phyloP scores from a whole-genome alignment of 2,888 invertebrate genomes.

The Ctena decussata region DNA sequence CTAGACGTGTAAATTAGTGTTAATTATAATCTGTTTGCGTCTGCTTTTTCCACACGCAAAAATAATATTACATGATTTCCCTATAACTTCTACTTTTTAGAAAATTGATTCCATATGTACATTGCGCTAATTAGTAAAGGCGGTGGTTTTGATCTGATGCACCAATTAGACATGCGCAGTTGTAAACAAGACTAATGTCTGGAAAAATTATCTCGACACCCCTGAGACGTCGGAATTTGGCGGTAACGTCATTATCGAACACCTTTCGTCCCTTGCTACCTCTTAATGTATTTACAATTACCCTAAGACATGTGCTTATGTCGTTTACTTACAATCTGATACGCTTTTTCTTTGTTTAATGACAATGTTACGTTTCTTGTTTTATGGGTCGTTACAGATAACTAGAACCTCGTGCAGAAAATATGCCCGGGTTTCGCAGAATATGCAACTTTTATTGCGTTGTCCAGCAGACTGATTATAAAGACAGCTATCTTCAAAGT shows the following conservation, averaged over 20 bases:
- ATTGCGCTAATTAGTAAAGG: neutral
- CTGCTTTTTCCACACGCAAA: too few relatives aligned
- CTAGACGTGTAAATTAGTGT: too few relatives aligned
- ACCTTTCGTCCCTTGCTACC: neutral
- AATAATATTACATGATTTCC: too few relatives aligned
- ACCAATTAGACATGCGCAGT: neutral
- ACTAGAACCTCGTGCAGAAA: neutral
- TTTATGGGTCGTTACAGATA: neutral
- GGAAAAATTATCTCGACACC: neutral
- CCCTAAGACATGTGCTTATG: neutral
- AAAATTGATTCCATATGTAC: neutral
- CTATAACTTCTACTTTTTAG: too few relatives aligned
- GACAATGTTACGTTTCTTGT: neutral
- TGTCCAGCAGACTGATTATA: neutral
- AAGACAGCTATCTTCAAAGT: neutral
- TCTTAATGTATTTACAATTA: conserved; percentile 15
- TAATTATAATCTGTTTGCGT: too few relatives aligned
- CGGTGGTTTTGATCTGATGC: neutral
- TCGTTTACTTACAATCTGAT: neutral
- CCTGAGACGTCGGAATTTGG: neutral
- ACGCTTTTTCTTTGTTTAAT: neutral
- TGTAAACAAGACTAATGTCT: neutral
- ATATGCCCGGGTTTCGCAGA: neutral
- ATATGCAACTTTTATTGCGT: neutral
- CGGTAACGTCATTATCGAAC: neutral